Base-by-base conservation (phyloP, 53 echinoderm and acorn worm species). In the Crossaster papposus region DNA sequence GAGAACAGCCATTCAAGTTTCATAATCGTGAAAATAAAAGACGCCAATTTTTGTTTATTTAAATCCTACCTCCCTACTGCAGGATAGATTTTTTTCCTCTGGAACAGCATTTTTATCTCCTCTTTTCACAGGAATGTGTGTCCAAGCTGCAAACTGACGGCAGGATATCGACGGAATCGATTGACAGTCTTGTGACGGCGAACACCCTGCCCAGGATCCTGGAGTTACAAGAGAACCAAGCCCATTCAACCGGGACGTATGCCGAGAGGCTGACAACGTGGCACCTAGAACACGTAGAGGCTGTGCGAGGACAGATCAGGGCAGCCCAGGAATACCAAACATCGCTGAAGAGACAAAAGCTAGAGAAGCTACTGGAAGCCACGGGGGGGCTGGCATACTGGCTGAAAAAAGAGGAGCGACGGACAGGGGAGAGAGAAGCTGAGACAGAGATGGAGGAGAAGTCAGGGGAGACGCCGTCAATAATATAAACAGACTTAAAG, bases 341-440 rank as follows among this genome's bases (percentile, higher is more conserved):
- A 36, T 52, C 65, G 23, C 78, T 88, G 31, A 96, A 96, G 88
- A 90, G 90, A 79, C 75, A 51, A 13, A 89, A 90, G 44, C 87
- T 96, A 10, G 96, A 96, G 76, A 90, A 96, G 54, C 89, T 96
- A 2, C 64, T 91, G 78, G 82, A 94, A 65, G 94, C 83, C 14
- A 88, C 91, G 4, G 96, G 94, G 55, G 96, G 96, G 74, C 55
- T 96, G 18, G 76, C 76, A 0, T 96, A 96, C 76, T 96, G 96
- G 96, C 71, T 75, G 20, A 29, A 92, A 79, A 91, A 92, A 72
- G 92, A 91, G 23, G 51, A 84, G 83, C 35, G 62, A 54, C 44
- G 80, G 31, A 30, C 30, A 31, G 55, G 29, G 51, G 76, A 35
- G 34, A 55, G n/a, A 24, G 74, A 34, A 2, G 30, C 30, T 2